These are phyloP conservation scores for Drosophila nigromelanica DNA, from an alignment of 1,140 invertebrate genomes.

Conservation along the genomic window DNA sequence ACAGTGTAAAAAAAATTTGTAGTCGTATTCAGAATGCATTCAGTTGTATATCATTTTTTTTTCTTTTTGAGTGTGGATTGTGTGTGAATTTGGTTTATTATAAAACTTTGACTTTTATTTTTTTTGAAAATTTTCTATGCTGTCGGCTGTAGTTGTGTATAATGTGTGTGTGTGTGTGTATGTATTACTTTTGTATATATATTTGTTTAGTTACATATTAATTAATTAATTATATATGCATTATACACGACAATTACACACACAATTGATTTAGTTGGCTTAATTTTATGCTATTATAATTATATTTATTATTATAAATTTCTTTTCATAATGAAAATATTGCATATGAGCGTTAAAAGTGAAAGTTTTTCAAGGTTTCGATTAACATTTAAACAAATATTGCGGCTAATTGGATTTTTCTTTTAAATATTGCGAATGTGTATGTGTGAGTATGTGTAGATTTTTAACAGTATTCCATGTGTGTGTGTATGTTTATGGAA, in stretches of 20 bases:
- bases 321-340: slow-evolving; percentile 77
- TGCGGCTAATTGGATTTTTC: slow-evolving; percentile 51
- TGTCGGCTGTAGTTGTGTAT: slow-evolving; percentile 47
- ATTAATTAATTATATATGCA: slow-evolving; percentile 74
- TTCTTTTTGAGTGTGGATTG: slow-evolving; percentile 25
- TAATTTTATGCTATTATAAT: slow-evolving; percentile 71
- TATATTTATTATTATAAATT: slow-evolving; percentile 68
- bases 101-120: slow-evolving; percentile 11
- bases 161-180: neutral
- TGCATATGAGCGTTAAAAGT: slow-evolving; percentile 66
- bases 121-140: slow-evolving; percentile 40
- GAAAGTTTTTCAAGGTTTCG: slow-evolving; percentile 34
- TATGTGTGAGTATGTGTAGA: slow-evolving; percentile 13
- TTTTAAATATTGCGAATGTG: slow-evolving; percentile 10
- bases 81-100: slow-evolving; percentile 1
- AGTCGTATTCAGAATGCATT: slow-evolving; percentile 50
- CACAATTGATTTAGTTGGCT: slow-evolving; percentile 73
- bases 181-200: slow-evolving; percentile 22
- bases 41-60: slow-evolving; percentile 25
- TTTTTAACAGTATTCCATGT: slow-evolving; percentile 13
- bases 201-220: slow-evolving; percentile 18
- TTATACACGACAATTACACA: slow-evolving; percentile 71
- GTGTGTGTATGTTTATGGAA: slow-evolving; percentile 12
- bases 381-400: slow-evolving; percentile 78
- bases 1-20: slow-evolving; percentile 78